A percentile compares a stretch with the other conserved stretches of the same genome.
Evolutionary conservation across 2,113 vertebrate species (phyloP).

Genomic region (Copsychus sechellarum): DNA sequence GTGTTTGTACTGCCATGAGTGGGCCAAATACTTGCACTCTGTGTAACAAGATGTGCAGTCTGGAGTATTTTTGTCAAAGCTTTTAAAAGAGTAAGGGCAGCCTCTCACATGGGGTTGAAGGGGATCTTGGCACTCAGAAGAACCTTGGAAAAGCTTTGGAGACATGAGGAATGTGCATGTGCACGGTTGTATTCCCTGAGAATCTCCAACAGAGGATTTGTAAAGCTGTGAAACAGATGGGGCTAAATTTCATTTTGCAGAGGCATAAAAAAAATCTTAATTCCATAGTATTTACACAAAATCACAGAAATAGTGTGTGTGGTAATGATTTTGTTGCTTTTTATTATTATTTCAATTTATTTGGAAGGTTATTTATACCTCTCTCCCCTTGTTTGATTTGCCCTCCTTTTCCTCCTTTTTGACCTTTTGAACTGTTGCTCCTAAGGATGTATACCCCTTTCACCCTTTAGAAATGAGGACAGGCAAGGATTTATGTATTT

Average conservation of each 20-base stretch:
- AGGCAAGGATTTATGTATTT: not conserved
- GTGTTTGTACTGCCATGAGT: not conserved
- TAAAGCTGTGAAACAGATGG: not conserved
- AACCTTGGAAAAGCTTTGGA: not conserved
- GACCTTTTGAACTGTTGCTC: not conserved
- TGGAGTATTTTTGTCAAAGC: not conserved
- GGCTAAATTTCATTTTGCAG: not conserved
- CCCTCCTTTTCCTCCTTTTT: not conserved
- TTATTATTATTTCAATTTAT: not conserved
- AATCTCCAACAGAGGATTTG: not conserved
- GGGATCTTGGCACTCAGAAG: not conserved
- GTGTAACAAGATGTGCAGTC: not conserved
- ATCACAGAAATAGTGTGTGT: not conserved
- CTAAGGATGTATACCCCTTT: not conserved
- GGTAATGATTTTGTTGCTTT: not conserved
- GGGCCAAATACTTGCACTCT: not conserved
- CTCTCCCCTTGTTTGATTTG: not conserved
- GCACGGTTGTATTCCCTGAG: accelerated
- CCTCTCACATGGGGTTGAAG: not conserved
- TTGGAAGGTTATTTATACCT: not conserved
- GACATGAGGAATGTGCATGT: not conserved
- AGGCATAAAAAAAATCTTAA: not conserved
- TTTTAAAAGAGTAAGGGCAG: not conserved
- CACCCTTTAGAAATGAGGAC: not conserved
- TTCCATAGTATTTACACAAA: not conserved